phyloP scores from a whole-genome alignment of 2,888 invertebrate genomes.

The Acleris holmiana region DNA sequence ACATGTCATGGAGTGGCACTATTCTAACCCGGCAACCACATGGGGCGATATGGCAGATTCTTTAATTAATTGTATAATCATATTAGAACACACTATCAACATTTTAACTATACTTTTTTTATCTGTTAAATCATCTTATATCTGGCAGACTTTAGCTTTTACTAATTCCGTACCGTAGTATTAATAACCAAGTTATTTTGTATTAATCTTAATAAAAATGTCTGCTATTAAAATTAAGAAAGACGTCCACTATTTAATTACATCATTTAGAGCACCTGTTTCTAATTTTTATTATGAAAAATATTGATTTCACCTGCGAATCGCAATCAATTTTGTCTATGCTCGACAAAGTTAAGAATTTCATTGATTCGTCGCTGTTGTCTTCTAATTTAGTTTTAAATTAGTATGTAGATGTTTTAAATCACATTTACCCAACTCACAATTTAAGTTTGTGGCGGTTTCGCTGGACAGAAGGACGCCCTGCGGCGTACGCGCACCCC shows the following conservation, averaged over 20 bases:
- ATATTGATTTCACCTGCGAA: slow-evolving; percentile 78
- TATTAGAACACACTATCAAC: no score
- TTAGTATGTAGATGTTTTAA: slow-evolving; percentile 3
- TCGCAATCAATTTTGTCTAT: slow-evolving; percentile 68
- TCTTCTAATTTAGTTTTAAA: background rate
- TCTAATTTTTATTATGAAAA: slow-evolving; percentile 52
- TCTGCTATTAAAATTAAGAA: slow-evolving; percentile 20
- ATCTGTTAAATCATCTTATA: no score
- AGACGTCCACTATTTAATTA: slow-evolving; percentile 35
- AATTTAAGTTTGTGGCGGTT: slow-evolving; percentile 47
- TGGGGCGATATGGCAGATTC: no score
- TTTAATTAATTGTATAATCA: no score
- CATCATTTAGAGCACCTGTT: slow-evolving; percentile 56
- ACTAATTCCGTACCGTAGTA: no score
- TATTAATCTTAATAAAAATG: background rate
- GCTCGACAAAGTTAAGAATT: slow-evolving; percentile 39
- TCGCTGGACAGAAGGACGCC: slow-evolving; percentile 57
- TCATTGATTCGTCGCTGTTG: background rate
- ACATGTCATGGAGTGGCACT: no score
- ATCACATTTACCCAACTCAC: slow-evolving; percentile 18
- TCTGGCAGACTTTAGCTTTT: no score
- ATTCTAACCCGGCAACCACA: no score
- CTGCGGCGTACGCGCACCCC: slow-evolving; percentile 70
- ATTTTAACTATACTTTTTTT: no score
- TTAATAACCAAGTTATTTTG: no score